A percentile compares a stretch with the other conserved stretches of the same genome.
Evolutionary conservation across 2,888 invertebrate species (phyloP).

Genomic region (Acronicta leporina): DNA sequence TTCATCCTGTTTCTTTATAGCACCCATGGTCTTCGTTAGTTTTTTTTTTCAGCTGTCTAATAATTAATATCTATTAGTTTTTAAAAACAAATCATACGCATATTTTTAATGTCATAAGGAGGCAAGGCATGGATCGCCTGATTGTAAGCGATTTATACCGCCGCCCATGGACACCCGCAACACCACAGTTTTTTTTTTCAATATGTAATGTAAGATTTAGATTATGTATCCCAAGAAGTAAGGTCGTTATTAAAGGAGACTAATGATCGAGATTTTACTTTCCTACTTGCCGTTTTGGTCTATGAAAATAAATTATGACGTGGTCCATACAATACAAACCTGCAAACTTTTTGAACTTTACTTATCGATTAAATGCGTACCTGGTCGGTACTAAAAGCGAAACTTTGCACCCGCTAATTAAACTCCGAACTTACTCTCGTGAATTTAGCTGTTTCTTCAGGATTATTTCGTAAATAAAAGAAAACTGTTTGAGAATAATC

Average conservation of each 20-base stretch:
- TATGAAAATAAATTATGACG: slow-evolving; percentile 29
- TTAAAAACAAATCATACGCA: too few relatives aligned
- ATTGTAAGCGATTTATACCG: too few relatives aligned
- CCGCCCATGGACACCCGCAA: too few relatives aligned
- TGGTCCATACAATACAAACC: slow-evolving; percentile 24
- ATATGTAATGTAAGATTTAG: too few relatives aligned
- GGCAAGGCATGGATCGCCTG: too few relatives aligned
- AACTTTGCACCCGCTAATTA: slow-evolving; percentile 72
- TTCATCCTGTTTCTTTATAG: too few relatives aligned
- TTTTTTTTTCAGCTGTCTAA: too few relatives aligned
- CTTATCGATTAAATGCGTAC: slow-evolving; percentile 58
- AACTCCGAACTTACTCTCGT: slow-evolving; percentile 65
- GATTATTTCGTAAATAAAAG: slow-evolving; percentile 66
- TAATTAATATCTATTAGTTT: too few relatives aligned
- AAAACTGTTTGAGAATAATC: slow-evolving; percentile 60
- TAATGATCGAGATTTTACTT: too few relatives aligned
- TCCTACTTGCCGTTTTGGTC: neutral
- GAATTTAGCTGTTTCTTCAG: slow-evolving; percentile 64
- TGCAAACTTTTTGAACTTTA: slow-evolving; percentile 41
- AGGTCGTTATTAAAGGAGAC: neutral
- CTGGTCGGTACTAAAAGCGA: slow-evolving; percentile 50
- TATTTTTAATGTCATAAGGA: too few relatives aligned
- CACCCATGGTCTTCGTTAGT: too few relatives aligned
- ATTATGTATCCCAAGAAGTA: neutral
- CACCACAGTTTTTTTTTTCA: too few relatives aligned